A percentile compares a stretch with the other conserved stretches of the same genome.
Evolutionary conservation across 2,113 vertebrate species (phyloP).

Genomic region (Platysternon megacephalum): DNA sequence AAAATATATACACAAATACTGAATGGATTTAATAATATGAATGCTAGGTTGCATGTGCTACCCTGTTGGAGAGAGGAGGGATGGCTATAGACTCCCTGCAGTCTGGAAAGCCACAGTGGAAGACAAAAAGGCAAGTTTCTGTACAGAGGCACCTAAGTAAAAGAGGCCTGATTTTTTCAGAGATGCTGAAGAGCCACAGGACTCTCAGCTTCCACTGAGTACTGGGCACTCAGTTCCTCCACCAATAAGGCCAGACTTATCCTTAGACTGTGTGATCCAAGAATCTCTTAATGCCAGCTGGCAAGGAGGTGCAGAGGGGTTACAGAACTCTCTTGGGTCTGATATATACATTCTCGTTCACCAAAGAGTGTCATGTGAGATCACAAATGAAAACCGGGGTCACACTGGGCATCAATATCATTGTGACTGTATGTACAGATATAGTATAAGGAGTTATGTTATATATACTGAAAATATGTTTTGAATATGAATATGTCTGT

Average conservation of each 20-base stretch:
- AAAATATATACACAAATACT: background rate
- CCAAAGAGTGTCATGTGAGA: too few relatives aligned
- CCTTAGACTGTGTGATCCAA: too few relatives aligned
- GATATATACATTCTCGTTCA: too few relatives aligned
- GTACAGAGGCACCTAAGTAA: background rate
- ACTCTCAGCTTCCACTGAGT: background rate
- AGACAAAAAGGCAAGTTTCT: background rate
- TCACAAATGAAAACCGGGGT: too few relatives aligned
- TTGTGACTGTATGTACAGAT: too few relatives aligned
- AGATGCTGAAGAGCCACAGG: background rate
- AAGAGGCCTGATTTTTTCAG: background rate
- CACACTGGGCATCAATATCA: too few relatives aligned
- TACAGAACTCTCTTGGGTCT: too few relatives aligned
- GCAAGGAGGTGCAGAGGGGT: too few relatives aligned
- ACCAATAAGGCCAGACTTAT: background rate
- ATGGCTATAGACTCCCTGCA: accelerated
- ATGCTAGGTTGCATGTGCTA: background rate
- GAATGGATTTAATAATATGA: background rate
- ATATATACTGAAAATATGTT: too few relatives aligned
- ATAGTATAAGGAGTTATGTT: too few relatives aligned
- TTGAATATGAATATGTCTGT: too few relatives aligned
- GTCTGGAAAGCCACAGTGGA: background rate
- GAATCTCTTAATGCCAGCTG: too few relatives aligned
- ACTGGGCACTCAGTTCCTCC: background rate
- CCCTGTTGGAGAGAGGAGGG: background rate